Conservation (phyloP, 2,113 vertebrate genomes). For the Ranitomeya variabilis region DNA sequence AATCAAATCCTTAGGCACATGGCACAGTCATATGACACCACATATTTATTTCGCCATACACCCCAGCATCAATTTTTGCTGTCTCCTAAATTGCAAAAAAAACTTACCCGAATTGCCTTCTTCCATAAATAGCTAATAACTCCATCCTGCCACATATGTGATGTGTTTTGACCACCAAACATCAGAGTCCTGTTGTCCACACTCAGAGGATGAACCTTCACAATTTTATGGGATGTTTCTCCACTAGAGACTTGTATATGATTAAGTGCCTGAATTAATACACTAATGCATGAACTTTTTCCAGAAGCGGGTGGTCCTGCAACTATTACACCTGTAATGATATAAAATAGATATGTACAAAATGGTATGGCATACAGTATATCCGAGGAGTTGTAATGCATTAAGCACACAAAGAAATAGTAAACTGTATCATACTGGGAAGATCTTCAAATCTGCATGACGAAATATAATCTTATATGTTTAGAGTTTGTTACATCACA, state of each 20-base stretch:
- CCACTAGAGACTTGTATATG: conserved; percentile 14
- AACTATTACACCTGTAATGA: conserved; percentile 50
- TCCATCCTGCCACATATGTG: conserved; percentile 53
- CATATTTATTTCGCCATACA: background rate
- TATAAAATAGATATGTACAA: background rate
- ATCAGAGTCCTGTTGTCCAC: conserved; percentile 44
- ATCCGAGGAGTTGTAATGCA: background rate
- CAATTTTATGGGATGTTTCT: conserved; percentile 46
- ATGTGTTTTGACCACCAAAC: conserved; percentile 45
- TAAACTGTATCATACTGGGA: background rate
- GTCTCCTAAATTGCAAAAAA: background rate
- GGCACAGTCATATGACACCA: background rate
- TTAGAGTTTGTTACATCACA: too few species aligned
- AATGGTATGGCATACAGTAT: background rate
- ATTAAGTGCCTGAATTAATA: conserved; percentile 52
- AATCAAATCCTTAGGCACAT: background rate
- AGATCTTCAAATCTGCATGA: background rate
- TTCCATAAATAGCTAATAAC: conserved; percentile 52
- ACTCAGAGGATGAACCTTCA: conserved; percentile 56
- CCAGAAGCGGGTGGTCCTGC: conserved; percentile 56
- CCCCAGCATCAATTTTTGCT: background rate
- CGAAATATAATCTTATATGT: too few species aligned
- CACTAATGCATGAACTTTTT: conserved; percentile 55
- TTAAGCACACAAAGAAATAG: background rate
- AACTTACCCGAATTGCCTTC: conserved; percentile 54